Conservation (phyloP, 2,113 vertebrate species). For the Ceyx cyanopectus region DNA sequence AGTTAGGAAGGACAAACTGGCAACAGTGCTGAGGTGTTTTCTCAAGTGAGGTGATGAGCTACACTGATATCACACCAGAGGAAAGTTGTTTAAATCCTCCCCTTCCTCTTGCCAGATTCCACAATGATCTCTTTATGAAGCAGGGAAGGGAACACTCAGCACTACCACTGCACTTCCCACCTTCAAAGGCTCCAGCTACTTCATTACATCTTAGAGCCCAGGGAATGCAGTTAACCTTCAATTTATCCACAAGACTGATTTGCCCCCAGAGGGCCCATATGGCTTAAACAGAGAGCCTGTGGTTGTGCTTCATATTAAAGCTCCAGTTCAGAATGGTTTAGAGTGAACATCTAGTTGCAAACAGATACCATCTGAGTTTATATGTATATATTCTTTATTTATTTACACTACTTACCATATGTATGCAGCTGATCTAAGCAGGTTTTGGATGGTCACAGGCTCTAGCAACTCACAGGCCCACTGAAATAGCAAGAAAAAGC, state of each 20-base stretch:
- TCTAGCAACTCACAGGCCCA: neutral
- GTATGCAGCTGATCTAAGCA: neutral
- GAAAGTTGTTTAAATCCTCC: neutral
- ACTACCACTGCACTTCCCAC: neutral
- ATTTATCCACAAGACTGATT: neutral
- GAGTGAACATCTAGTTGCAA: neutral
- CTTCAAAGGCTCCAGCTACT: neutral
- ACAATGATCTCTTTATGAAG: neutral
- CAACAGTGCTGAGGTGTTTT: neutral
- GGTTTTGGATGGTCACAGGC: neutral
- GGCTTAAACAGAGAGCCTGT: neutral
- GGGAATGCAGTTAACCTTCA: neutral
- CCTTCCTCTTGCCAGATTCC: neutral
- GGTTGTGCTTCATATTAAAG: neutral
- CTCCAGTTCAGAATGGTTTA: neutral
- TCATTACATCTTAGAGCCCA: neutral
- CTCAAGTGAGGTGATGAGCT: neutral
- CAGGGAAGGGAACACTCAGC: neutral
- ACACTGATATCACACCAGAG: neutral
- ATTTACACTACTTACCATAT: neutral
- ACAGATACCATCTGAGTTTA: neutral
- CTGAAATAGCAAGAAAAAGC: neutral
- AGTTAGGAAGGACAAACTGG: neutral
- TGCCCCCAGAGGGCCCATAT: neutral
- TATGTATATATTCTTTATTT: neutral